A percentile compares a stretch with the other conserved stretches of the same genome.
Conservation (phyloP, 2,888 invertebrate genomes). For the Pegoplata infirma region DNA sequence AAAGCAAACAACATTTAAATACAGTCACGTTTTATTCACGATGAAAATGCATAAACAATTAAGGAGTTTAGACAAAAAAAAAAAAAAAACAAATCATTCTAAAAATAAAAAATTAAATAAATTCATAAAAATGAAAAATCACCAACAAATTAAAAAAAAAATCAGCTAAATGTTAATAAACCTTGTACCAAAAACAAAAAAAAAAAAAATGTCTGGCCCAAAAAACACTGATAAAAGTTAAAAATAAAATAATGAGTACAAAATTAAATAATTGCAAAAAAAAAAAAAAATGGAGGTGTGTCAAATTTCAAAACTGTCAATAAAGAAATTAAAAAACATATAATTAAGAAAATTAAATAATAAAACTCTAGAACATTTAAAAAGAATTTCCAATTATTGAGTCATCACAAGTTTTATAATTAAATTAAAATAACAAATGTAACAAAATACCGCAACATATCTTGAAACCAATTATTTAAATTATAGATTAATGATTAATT, state of each 20-base stretch:
- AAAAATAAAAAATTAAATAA: too few relatives aligned
- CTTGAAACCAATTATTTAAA: neutral
- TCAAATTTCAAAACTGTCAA: conserved; percentile 7
- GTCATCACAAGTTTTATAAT: neutral
- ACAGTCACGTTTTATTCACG: conserved; percentile 2
- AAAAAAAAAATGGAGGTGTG: conserved; percentile 15
- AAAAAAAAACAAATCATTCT: too few relatives aligned
- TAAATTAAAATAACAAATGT: too few relatives aligned
- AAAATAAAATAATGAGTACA: neutral
- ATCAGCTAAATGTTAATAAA: too few relatives aligned
- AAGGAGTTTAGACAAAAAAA: neutral
- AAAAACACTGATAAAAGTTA: neutral
- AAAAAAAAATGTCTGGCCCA: neutral
- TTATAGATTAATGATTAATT: neutral
- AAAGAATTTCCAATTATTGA: neutral
- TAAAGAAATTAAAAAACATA: too few relatives aligned
- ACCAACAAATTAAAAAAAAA: neutral
- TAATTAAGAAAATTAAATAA: neutral
- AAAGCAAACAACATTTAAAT: conserved; percentile 3
- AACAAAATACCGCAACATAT: neutral
- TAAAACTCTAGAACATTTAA: neutral
- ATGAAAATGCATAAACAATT: neutral
- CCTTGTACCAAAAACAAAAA: neutral
- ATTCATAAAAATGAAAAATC: too few relatives aligned
- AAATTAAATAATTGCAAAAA: neutral